Evolutionary conservation across 1,140 invertebrate genomes (phyloP), one percentile per base, ranked within the genome.

Genomic region (Cyphomyrmex costatus): DNA sequence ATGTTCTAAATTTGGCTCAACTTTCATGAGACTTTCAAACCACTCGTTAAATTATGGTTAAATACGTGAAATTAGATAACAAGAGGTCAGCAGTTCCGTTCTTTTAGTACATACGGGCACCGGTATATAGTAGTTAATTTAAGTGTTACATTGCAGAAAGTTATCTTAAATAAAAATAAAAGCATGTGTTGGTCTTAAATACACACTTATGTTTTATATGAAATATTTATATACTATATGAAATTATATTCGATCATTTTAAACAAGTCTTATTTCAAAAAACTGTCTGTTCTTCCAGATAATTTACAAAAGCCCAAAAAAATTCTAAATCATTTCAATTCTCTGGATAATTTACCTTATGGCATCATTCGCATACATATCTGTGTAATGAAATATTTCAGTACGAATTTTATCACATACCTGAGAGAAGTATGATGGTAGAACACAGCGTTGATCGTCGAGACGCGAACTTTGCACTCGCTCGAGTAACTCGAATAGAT

Each of bases 361-460:
- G 1, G 3, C 16, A 3, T 65, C 3, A 36, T 65, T 36, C 19
- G 0, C 63, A 56, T 7, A n/a, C n/a, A 56, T 21, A 21, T 56
- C n/a, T 56, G n/a, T 21, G 53, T 21, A n/a, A n/a, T n/a, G n/a
- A n/a, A n/a, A n/a, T n/a, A n/a, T 2, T 56, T n/a, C 7, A 6
- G 6, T 82, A 60, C 14, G 4, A 60, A 82, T 46, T 12, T 53
- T 49, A 4, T 33, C 8, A 10, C 95, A 95, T 96, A 98, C 98
- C 97, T 98, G 98, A 93, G 97, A 97, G 94, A 98, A 98, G 95
- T 98, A 98, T 19, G 97, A 96, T 65, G 98, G 98, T 89, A 99
- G 96, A 83, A 98, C 98, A 94, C 98, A 99, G 94, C 98, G 96
- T 95, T 99, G 98, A 95, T 99, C 98, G 93, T 99, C 98, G 91